Evolutionary conservation across 2,113 vertebrate species (phyloP), one percentile per base, ranked within the genome.

Genomic region (Zosterops lateralis): DNA sequence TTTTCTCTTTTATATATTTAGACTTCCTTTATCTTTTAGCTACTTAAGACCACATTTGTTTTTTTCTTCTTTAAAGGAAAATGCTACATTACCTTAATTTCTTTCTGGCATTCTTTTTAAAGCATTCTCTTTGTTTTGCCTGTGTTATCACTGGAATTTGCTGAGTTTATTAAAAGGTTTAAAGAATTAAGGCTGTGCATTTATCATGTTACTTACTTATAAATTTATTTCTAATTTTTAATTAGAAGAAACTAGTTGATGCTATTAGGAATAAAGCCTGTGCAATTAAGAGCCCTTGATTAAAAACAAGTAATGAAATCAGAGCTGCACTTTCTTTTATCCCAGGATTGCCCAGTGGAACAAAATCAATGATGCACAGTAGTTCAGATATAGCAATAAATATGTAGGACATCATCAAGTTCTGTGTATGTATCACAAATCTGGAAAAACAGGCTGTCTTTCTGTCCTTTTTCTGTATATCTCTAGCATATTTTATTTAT

Each of bases 11-110:
- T 85, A 89, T 93, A 87, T 44, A 96, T 97, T 96, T 93, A 96
- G 87, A 74, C 74, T 29, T 93, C 73, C 89, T 97, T 97, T 97
- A 90, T 93, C 76, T 96, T 95, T 64, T 60, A 94, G 71, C 36
- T 96, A 80, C 79, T 93, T 77, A 89, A 90, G 50, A 95, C 88
- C 58, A 88, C 9, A 32, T 83, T 91, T 74, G 7, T 28, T 76
- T 45, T 75, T 53, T 77, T 47, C 24, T 78, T 58, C 62, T 67
- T 50, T 80, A 71, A 91, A 94, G 62, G 74, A 87, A 96, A 97
- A 87, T 84, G 50, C 28, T 94, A 96, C 84, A 96, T 96, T 97
- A 95, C 76, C 67, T 96, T 96, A 93, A 96, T 97, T 97, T 97
- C 56, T 97, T 96, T 94, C 91, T 94, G 87, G 92, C 56, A 67